A percentile compares a stretch with the other conserved stretches of the same genome.
These are phyloP conservation scores for Aix galericulata DNA, from an alignment of 2,113 vertebrate genomes.

Conservation along the genomic window DNA sequence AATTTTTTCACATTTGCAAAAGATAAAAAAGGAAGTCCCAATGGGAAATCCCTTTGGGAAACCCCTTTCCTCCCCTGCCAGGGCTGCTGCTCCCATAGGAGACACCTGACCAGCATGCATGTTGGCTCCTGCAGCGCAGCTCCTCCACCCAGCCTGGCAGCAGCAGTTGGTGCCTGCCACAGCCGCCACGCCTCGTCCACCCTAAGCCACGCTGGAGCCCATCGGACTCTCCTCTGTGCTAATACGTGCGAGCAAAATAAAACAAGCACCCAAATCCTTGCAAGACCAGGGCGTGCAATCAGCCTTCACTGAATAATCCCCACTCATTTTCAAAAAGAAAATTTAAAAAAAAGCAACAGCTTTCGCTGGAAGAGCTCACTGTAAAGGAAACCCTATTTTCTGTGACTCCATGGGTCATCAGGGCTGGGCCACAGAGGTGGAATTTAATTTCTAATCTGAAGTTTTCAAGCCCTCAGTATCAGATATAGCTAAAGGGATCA, in stretches of 20 bases:
- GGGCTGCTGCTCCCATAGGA: background rate
- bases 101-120: background rate
- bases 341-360: background rate
- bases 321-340: background rate
- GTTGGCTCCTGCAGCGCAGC: fast-evolving
- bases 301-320: background rate
- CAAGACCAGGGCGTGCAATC: background rate
- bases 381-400: background rate
- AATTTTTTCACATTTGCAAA: background rate
- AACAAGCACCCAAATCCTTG: background rate
- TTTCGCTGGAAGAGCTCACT: background rate
- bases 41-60: background rate
- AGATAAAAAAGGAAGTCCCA: background rate
- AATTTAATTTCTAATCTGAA: conserved; percentile 54
- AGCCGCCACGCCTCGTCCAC: background rate
- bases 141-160: background rate
- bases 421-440: background rate
- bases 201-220: background rate
- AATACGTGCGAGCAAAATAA: background rate
- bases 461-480: conserved; percentile 17
- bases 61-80: background rate
- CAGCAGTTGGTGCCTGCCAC: background rate
- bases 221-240: fast-evolving
- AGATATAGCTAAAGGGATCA: conserved; percentile 30
- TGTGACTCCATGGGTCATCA: background rate